Percentiles rank a stretch among this genome's conserved stretches.
Conservation (phyloP, 2,113 vertebrate species). For the Psittacara wagleri region DNA sequence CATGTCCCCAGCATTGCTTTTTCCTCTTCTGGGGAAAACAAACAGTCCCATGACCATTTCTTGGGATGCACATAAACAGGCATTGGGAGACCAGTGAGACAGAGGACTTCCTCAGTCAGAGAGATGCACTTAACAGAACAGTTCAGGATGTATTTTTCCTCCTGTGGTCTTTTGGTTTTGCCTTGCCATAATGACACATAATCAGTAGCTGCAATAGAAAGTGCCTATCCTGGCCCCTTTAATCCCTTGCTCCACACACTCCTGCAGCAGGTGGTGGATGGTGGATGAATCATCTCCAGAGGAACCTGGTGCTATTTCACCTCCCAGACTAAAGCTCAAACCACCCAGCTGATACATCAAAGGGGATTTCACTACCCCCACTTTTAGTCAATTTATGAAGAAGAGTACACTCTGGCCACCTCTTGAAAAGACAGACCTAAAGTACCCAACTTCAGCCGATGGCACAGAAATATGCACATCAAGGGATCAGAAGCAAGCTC, state of each 20-base stretch:
- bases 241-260: rapidly evolving
- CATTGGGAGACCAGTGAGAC: too few species aligned
- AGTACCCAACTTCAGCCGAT: background rate
- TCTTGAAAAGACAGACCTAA: background rate
- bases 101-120: background rate
- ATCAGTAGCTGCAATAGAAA: background rate
- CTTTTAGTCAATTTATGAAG: background rate
- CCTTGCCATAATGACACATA: background rate
- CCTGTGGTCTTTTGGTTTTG: background rate
- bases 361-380: background rate
- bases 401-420: background rate
- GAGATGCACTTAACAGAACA: background rate
- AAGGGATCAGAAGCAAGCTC: background rate
- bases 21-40: background rate
- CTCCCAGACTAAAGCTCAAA: background rate
- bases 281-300: background rate
- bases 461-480: background rate
- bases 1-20: background rate
- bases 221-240: background rate
- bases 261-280: background rate
- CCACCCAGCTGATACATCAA: background rate
- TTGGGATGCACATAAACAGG: background rate
- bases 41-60: background rate
- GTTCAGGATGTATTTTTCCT: background rate
- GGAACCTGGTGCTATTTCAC: background rate